Percentiles rank a stretch among this genome's conserved stretches.
These are phyloP conservation scores for Pseudopipra pipra DNA, from an alignment of 2,113 vertebrate genomes.

Conservation along the genomic window DNA sequence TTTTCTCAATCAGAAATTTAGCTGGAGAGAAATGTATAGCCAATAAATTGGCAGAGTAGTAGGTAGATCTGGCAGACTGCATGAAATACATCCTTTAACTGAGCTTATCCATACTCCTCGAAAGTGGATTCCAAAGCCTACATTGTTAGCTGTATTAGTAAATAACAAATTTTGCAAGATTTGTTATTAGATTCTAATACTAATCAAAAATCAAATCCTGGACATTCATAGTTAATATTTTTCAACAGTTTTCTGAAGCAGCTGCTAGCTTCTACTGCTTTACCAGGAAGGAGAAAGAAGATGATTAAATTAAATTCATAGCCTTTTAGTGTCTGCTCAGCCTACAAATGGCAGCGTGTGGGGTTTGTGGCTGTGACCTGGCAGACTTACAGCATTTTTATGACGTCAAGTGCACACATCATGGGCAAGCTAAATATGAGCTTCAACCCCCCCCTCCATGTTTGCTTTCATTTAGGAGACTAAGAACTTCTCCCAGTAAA, in stretches of 20 bases:
- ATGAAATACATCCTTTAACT: neutral
- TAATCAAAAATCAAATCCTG: neutral
- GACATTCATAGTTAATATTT: neutral
- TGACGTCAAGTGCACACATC: constrained; percentile 1
- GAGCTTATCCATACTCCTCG: neutral
- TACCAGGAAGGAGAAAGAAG: neutral
- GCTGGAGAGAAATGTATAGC: neutral
- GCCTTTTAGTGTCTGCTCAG: neutral
- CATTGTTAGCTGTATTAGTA: neutral
- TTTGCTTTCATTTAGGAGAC: neutral
- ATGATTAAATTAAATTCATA: constrained; percentile 35
- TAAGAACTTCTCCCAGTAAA: neutral
- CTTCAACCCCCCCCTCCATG: accelerated
- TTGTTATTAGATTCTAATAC: neutral
- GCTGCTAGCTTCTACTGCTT: neutral
- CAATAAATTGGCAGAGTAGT: neutral
- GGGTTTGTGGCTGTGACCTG: constrained; percentile 47
- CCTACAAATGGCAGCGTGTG: neutral
- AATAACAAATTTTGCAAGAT: neutral
- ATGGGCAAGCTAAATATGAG: neutral
- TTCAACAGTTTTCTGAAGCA: neutral
- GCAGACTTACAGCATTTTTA: neutral
- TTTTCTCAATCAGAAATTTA: neutral
- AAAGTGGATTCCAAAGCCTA: neutral
- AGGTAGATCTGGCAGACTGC: constrained; percentile 21